phyloP scores from a whole-genome alignment of 2,113 vertebrate species.

The Tricholaema leucomelas region DNA sequence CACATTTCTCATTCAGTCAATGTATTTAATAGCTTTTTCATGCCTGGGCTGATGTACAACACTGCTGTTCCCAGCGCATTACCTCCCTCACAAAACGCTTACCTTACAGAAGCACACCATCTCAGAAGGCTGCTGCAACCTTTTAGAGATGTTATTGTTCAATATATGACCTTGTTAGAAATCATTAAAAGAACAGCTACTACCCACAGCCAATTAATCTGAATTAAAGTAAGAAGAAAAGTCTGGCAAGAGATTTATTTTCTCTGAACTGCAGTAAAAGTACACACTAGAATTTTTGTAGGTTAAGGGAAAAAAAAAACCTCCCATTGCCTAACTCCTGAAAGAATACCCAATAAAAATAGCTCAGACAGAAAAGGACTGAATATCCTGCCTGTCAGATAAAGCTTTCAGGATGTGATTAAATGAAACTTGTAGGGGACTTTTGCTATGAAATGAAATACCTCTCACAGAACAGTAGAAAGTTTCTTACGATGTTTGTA shows the following conservation, averaged over 20 bases:
- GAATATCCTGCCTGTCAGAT: not conserved
- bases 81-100: constrained; percentile 13
- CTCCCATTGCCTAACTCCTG: not conserved
- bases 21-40: constrained; percentile 40
- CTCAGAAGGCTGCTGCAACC: not conserved
- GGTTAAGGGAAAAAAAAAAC: not conserved
- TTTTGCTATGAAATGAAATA: not conserved
- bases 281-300: not conserved
- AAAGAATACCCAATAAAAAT: not conserved
- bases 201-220: not conserved
- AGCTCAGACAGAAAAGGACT: not conserved
- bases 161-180: constrained; percentile 4
- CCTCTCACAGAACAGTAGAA: not conserved
- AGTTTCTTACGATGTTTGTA: not conserved
- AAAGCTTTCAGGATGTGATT: not conserved
- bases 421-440: not conserved
- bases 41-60: constrained; percentile 3
- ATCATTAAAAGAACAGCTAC: not conserved
- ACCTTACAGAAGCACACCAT: constrained; percentile 22
- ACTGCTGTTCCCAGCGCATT: not conserved
- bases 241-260: not conserved
- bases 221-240: not conserved
- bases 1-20: constrained; percentile 15
- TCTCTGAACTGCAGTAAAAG: not conserved
- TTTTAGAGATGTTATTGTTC: not conserved